These are phyloP conservation scores for Drosophila neocordata DNA, from an alignment of 1,140 invertebrate species.

Conservation along the genomic window DNA sequence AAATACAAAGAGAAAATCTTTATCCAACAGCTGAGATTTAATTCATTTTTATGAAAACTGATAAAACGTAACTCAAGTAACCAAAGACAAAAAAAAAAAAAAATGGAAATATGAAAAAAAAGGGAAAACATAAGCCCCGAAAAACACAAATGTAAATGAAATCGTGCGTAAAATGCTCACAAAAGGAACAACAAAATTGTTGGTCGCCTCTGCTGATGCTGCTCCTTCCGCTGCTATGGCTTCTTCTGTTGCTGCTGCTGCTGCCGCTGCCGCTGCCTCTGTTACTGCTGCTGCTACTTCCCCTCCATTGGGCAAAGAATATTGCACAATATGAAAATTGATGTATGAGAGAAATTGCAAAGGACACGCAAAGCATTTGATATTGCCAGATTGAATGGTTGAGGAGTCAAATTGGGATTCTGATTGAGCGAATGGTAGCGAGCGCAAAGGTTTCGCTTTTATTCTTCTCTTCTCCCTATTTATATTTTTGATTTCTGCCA, in stretches of 20 bases:
- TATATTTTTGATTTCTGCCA: conserved; percentile 65
- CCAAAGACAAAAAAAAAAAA: conserved; percentile 26
- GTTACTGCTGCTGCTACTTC: neutral
- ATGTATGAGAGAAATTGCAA: conserved; percentile 77
- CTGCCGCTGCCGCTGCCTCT: neutral
- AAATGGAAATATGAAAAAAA: neutral
- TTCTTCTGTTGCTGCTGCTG: neutral
- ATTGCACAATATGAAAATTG: conserved; percentile 72
- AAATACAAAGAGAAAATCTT: conserved; percentile 20
- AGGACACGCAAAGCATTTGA: conserved; percentile 73
- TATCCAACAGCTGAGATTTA: conserved; percentile 35
- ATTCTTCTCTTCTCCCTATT: too few relatives aligned
- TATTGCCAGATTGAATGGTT: conserved; percentile 61
- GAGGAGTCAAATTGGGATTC: conserved; percentile 47
- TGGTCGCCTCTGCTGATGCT: conserved; percentile 1
- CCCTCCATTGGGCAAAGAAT: conserved; percentile 14
- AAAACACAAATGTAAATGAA: conserved; percentile 67
- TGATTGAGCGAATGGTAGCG: conserved; percentile 4
- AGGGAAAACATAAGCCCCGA: conserved; percentile 22
- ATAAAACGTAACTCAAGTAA: conserved; percentile 33
- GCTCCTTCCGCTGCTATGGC: too few relatives aligned
- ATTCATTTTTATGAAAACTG: conserved; percentile 65
- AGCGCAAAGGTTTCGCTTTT: neutral
- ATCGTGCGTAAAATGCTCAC: conserved; percentile 76
- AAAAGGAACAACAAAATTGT: conserved; percentile 58